Evolutionary conservation across 2,797 vertebrate species (phyloP).

Genomic region (Malurus leucopterus): DNA sequence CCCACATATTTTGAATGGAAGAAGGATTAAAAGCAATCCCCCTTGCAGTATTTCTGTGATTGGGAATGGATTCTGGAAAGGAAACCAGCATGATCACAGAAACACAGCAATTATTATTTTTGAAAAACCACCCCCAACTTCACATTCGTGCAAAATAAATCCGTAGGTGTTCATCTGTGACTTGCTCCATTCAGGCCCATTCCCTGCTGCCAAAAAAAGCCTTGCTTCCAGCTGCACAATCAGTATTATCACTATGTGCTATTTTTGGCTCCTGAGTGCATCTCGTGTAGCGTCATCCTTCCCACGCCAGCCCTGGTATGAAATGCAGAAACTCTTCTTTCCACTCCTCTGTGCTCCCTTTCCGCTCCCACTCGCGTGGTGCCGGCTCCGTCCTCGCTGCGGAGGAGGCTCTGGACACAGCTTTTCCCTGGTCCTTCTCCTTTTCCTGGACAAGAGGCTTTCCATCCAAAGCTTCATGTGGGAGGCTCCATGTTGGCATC

Average conservation of each 20-base stretch:
- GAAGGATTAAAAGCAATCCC: neutral
- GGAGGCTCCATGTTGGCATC: constrained; percentile 28
- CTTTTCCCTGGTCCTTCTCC: neutral
- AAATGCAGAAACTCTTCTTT: constrained; percentile 4
- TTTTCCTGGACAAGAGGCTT: neutral
- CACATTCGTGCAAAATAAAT: fast-evolving
- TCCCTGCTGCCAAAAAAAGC: neutral
- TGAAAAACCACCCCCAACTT: neutral
- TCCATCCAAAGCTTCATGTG: neutral
- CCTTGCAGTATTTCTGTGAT: neutral
- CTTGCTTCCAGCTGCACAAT: constrained; percentile 21
- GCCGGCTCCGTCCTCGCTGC: neutral
- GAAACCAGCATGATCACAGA: neutral
- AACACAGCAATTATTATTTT: neutral
- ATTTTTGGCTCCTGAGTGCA: constrained; percentile 33
- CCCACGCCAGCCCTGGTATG: neutral
- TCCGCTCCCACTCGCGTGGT: neutral
- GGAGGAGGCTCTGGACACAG: neutral
- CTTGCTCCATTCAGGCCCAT: neutral
- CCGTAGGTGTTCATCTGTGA: neutral
- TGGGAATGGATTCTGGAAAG: neutral
- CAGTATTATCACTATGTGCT: neutral
- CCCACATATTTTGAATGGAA: neutral
- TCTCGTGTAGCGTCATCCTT: constrained; percentile 25
- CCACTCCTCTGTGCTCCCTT: neutral